Evolutionary conservation across 2,888 invertebrate species (phyloP).

Genomic region (Diarsia mendica): DNA sequence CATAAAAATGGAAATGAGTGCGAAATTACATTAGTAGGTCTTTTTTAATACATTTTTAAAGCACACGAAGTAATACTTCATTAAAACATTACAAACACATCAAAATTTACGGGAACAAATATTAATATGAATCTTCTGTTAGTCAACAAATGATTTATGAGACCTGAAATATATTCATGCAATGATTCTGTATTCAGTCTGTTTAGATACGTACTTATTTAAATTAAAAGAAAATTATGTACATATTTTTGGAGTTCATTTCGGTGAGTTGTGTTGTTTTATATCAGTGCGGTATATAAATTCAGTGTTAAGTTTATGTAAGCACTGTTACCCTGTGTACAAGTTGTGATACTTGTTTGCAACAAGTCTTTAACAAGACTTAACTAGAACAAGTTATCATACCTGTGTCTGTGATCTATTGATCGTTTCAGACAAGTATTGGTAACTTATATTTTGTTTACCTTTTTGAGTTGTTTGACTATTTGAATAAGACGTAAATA

Average conservation of each 20-base stretch:
- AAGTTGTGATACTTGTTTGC: constrained; percentile 1
- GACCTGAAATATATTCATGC: neutral
- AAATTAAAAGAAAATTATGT: constrained; percentile 25
- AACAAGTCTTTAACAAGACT: neutral
- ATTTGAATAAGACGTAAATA: neutral
- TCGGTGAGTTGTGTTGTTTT: constrained; percentile 8
- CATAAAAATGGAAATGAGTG: constrained; percentile 58
- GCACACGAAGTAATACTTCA: neutral
- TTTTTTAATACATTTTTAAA: constrained; percentile 30
- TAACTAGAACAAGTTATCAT: neutral
- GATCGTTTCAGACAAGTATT: neutral
- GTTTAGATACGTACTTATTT: constrained; percentile 24
- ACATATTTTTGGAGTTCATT: neutral
- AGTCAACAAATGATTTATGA: constrained; percentile 45
- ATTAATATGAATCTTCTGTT: constrained; percentile 16
- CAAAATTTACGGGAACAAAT: constrained; percentile 30
- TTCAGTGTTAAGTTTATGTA: constrained; percentile 8
- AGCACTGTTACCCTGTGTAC: neutral
- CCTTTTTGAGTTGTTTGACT: neutral
- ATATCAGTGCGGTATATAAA: constrained; percentile 2
- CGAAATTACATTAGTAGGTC: constrained; percentile 33
- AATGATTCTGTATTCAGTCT: constrained; percentile 30
- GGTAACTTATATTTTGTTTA: neutral
- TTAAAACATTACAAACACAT: constrained; percentile 14
- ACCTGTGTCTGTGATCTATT: no score